A percentile compares a stretch with the other conserved stretches of the same genome.
phyloP scores from a whole-genome alignment of 2,797 vertebrate genomes.

The Hozukius guyotensis region DNA sequence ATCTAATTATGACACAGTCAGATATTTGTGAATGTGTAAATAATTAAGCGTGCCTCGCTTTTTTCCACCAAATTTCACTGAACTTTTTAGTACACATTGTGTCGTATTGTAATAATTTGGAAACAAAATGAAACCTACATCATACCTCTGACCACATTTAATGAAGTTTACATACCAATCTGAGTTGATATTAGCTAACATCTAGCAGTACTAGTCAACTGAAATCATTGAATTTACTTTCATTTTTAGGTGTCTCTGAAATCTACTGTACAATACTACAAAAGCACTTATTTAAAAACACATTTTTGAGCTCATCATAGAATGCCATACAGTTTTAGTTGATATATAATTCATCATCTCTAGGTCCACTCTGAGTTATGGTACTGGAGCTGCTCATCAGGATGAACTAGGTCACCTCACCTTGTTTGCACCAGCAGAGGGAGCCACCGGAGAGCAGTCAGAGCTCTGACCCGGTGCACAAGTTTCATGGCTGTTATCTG shows the following conservation, averaged over 20 bases:
- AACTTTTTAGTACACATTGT: not conserved
- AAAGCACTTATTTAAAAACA: not conserved
- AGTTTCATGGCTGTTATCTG: too few relatives aligned
- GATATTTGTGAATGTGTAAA: not conserved
- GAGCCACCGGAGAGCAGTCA: not conserved
- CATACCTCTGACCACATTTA: not conserved
- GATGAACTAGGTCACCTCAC: not conserved
- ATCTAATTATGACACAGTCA: not conserved
- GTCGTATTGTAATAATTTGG: too few relatives aligned
- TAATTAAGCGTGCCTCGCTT: not conserved
- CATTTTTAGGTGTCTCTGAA: not conserved
- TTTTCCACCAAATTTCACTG: not conserved
- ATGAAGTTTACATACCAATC: not conserved
- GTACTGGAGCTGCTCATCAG: not conserved
- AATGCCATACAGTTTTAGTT: not conserved
- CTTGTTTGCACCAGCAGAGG: conserved; percentile 25
- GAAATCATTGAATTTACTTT: not conserved
- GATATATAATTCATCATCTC: not conserved
- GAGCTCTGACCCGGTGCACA: too few relatives aligned
- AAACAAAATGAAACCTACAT: not conserved
- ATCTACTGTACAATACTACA: not conserved
- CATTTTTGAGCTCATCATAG: not conserved
- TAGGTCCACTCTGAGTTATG: not conserved
- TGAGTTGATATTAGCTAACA: not conserved
- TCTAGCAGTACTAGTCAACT: not conserved